Evolutionary conservation across 2,888 invertebrate genomes (phyloP).

Genomic region (Lacanobia oleracea): DNA sequence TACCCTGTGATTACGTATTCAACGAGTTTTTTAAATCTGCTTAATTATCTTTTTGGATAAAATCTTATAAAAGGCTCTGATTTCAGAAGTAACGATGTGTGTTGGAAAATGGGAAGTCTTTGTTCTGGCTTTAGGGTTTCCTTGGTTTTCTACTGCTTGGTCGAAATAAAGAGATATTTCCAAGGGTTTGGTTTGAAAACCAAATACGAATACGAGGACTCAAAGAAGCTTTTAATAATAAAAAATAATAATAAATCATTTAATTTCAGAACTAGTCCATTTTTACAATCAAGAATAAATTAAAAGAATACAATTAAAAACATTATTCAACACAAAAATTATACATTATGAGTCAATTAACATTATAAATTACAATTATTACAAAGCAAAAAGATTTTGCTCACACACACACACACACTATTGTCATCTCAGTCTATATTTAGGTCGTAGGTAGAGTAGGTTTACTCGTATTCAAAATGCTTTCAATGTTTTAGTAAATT

Average conservation of each 20-base stretch:
- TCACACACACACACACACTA: too few species aligned
- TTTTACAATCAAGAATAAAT: too few species aligned
- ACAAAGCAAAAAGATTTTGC: too few species aligned
- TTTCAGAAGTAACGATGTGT: slow-evolving; percentile 13
- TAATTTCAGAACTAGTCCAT: too few species aligned
- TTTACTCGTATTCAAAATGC: background rate
- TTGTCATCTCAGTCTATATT: too few species aligned
- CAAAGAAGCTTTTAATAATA: too few species aligned
- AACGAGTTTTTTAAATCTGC: slow-evolving; percentile 51
- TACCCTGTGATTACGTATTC: slow-evolving; percentile 63
- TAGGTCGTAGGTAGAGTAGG: too few species aligned
- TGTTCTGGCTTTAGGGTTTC: slow-evolving; percentile 1
- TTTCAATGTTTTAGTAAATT: background rate
- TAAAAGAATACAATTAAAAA: too few species aligned
- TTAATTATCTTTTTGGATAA: slow-evolving; percentile 37
- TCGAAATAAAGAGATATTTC: background rate
- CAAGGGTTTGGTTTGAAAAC: background rate
- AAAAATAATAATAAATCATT: too few species aligned
- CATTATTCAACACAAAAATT: too few species aligned
- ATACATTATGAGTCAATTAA: too few species aligned
- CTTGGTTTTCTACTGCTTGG: background rate
- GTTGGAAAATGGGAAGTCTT: background rate
- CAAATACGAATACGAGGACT: background rate
- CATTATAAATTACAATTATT: too few species aligned
- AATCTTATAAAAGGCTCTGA: background rate